Conservation (phyloP, 2,113 vertebrate genomes). For the Psilopsiagon aurifrons region DNA sequence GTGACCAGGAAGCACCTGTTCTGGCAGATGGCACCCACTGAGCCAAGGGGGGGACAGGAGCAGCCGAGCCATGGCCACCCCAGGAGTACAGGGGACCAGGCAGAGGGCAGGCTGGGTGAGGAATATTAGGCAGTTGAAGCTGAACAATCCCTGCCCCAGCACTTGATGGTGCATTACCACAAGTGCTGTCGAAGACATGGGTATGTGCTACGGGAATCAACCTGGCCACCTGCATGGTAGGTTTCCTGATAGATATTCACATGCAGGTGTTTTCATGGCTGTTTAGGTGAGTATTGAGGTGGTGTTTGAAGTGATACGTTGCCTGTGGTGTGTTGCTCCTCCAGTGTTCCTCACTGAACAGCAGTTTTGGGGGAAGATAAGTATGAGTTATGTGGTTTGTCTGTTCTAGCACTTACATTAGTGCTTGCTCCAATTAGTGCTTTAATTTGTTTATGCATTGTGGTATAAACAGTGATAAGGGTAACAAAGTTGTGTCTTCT, state of each 20-base stretch:
- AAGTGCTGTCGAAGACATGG: rapidly evolving
- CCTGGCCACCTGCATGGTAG: background rate
- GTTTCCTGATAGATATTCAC: background rate
- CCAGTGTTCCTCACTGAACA: rapidly evolving
- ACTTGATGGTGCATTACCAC: background rate
- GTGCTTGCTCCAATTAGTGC: background rate
- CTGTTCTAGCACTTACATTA: background rate
- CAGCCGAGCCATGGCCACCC: background rate
- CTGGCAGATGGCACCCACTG: background rate
- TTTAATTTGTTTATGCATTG: background rate
- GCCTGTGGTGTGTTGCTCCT: background rate
- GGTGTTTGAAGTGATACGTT: background rate
- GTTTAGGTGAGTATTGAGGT: background rate
- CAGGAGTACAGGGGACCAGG: background rate
- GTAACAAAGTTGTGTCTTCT: background rate
- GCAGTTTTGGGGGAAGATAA: background rate
- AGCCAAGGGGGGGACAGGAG: background rate
- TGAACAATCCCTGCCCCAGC: rapidly evolving
- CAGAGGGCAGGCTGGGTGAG: background rate
- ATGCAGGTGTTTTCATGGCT: background rate
- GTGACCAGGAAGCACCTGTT: background rate
- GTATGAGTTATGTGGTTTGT: background rate
- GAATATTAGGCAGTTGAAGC: background rate
- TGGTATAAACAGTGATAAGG: background rate
- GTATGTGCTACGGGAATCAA: rapidly evolving